Evolutionary conservation across 92 coral and sea anemone species (phyloP), one percentile per base, ranked within the genome.

Genomic region (Palythoa grandis): DNA sequence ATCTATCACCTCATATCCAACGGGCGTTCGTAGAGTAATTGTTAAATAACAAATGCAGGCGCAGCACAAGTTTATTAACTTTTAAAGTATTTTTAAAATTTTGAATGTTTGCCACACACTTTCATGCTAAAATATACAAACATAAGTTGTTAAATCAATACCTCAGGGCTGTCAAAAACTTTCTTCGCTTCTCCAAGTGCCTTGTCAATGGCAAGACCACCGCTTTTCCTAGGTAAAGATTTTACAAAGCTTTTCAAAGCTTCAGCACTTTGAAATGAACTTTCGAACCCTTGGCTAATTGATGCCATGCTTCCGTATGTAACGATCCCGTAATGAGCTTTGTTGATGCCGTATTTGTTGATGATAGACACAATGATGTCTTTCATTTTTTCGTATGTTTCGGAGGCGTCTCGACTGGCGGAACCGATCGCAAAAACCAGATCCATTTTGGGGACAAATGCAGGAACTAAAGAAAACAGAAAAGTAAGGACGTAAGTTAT

Each of bases 151-250:
- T 25, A 11, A 22, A 54, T 1, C 14, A 24, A 61, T 78, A 78
- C 83, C 83, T 70, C 37, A 57, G 85, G 37, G 40, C 87, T 87
- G 14, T 75, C 72, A 54, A 88, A 88, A 25, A 78, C 54, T 43
- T 84, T 83, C 17, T 75, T 78, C 1, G 88, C 87, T 79, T 76
- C 87, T 71, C 79, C 37, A 63, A 88, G 82, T 17, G 91, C 91
- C 65, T 76, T 86, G 74, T 88, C 86, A 23, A 88, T 74, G 58
- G 86, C 76, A 67, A 87, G 74, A 11, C 65, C 72, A 69, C 91
- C 91, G 7, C 88, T 87, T 14, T 54, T 76, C 38, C 85, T 43
- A 11, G 85, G 88, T 39, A 84, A 79, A 11, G 71, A 35, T 50
- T 77, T 85, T 23, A 88, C 82, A 52, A 88, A 84, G 39, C 47